phyloP scores from a whole-genome alignment of 2,888 invertebrate species.

The Drosophila birchii region DNA sequence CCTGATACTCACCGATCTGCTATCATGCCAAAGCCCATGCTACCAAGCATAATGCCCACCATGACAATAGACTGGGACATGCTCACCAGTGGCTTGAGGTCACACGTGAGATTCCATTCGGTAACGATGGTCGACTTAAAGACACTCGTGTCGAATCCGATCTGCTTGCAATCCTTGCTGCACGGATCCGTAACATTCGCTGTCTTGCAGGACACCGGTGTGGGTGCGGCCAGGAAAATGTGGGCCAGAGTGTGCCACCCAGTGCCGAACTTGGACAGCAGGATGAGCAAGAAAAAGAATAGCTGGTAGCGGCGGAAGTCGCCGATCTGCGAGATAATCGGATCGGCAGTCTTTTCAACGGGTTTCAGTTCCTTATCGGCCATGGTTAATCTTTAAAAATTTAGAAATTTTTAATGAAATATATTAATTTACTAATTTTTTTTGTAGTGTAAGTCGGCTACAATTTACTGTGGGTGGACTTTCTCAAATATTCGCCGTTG shows the following conservation, averaged over 20 bases:
- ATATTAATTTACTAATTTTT: neutral
- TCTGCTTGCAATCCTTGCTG: constrained; percentile 86
- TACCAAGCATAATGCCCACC: constrained; percentile 91
- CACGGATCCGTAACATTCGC: constrained; percentile 85
- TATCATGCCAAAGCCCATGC: constrained; percentile 90
- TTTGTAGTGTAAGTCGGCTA: constrained; percentile 10
- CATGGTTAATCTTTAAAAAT: neutral
- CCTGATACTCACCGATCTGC: constrained; percentile 89
- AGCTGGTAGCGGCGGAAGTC: constrained; percentile 91
- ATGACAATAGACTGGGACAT: constrained; percentile 92
- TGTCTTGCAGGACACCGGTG: constrained; percentile 86
- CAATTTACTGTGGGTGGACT: constrained; percentile 25
- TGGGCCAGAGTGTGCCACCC: constrained; percentile 93
- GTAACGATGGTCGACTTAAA: constrained; percentile 90
- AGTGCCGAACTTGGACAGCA: constrained; percentile 90
- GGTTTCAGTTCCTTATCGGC: constrained; percentile 19
- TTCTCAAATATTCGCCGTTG: constrained; percentile 53
- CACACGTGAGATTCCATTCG: constrained; percentile 89
- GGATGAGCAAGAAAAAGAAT: constrained; percentile 88
- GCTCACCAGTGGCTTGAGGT: constrained; percentile 87
- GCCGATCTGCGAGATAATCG: constrained; percentile 89
- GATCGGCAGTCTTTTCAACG: constrained; percentile 84
- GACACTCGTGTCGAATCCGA: constrained; percentile 87
- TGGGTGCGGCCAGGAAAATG: constrained; percentile 90
- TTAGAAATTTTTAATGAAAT: neutral